phyloP scores from a whole-genome alignment of 1,140 invertebrate species.

The Zaprionus ornatus region DNA sequence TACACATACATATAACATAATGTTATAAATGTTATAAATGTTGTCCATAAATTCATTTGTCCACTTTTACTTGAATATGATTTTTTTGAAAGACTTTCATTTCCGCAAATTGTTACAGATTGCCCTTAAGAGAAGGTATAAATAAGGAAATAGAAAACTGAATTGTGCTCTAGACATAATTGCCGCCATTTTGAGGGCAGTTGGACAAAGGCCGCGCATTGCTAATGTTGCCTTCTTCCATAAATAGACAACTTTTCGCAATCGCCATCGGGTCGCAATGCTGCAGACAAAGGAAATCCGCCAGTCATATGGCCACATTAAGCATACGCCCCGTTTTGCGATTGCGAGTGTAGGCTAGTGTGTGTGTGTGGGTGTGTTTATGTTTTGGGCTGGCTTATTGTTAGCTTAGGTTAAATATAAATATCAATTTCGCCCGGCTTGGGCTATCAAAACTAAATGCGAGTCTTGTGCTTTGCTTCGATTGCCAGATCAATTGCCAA shows the following conservation, averaged over 20 bases:
- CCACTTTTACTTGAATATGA: too few relatives aligned
- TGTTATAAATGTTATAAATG: too few relatives aligned
- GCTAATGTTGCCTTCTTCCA: background rate
- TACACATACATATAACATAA: too few relatives aligned
- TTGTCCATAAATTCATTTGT: too few relatives aligned
- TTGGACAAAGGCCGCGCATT: background rate
- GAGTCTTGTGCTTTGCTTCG: conserved; percentile 48
- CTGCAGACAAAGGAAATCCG: conserved; percentile 65
- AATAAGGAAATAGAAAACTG: background rate
- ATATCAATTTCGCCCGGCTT: conserved; percentile 69
- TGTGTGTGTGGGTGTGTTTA: conserved; percentile 14
- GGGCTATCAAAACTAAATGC: conserved; percentile 67
- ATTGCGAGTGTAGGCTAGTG: background rate
- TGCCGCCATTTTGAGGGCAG: background rate
- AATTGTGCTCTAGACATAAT: background rate
- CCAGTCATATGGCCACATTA: conserved; percentile 67
- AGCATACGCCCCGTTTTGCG: conserved; percentile 63
- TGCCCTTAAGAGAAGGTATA: background rate
- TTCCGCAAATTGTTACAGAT: background rate
- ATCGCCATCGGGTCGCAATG: conserved; percentile 20
- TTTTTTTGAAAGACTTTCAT: background rate
- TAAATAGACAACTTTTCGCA: conserved; percentile 18
- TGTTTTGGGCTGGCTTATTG: conserved; percentile 60
- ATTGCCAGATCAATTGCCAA: conserved; percentile 78
- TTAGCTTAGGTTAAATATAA: conserved; percentile 78